These are phyloP conservation scores for Aleiodes testaceus DNA, from an alignment of 2,888 invertebrate genomes.

Conservation along the genomic window DNA sequence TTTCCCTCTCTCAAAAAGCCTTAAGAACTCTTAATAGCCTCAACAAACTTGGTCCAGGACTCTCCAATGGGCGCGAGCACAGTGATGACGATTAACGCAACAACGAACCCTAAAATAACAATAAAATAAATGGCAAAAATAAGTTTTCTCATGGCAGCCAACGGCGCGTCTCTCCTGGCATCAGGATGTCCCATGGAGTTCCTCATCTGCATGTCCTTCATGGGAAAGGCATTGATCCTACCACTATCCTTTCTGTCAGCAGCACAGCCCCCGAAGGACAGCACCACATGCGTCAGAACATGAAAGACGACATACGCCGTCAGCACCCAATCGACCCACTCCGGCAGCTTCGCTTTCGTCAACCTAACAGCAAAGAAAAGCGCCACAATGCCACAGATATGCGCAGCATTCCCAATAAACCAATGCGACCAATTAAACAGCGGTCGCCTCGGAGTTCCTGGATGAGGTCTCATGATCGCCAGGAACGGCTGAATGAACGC, in stretches of 20 bases:
- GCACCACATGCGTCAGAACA: conserved; percentile 87
- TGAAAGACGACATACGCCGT: conserved; percentile 93
- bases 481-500: conserved; percentile 91
- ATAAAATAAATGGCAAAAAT: conserved; percentile 86
- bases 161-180: conserved; percentile 84
- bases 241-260: conserved; percentile 84
- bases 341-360: conserved; percentile 88
- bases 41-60: conserved; percentile 73
- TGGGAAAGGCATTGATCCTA: conserved; percentile 86
- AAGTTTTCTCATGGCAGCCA: conserved; percentile 83
- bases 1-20: too few relatives aligned
- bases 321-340: conserved; percentile 91
- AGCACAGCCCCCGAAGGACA: conserved; percentile 86
- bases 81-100: conserved; percentile 83
- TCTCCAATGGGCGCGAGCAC: conserved; percentile 84
- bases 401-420: conserved; percentile 90
- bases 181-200: conserved; percentile 80
- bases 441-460: conserved; percentile 84
- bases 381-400: conserved; percentile 91
- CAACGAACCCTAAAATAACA: conserved; percentile 80
- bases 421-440: conserved; percentile 95
- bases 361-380: conserved; percentile 94
- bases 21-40: conserved; percentile 46
- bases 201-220: conserved; percentile 85
- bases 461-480: conserved; percentile 90